These are phyloP conservation scores for Sparidentex hasta DNA, from an alignment of 2,797 vertebrate genomes.

Conservation along the genomic window DNA sequence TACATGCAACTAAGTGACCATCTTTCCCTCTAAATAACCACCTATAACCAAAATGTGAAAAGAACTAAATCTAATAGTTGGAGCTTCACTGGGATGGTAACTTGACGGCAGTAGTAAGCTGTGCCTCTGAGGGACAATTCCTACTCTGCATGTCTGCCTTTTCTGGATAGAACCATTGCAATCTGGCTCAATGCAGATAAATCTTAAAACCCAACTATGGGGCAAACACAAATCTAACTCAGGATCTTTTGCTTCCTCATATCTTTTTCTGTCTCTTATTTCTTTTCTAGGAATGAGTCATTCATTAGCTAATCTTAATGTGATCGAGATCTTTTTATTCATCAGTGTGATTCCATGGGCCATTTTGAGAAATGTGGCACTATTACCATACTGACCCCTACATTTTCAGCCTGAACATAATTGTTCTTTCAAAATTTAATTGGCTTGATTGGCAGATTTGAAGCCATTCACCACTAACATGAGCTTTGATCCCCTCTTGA, in stretches of 20 bases:
- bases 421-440: background rate
- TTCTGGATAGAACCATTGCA: conserved; percentile 45
- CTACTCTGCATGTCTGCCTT: conserved; percentile 40
- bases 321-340: background rate
- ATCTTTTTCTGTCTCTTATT: background rate
- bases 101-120: background rate
- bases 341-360: conserved; percentile 9
- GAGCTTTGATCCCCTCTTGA: conserved; percentile 29
- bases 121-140: conserved; percentile 17
- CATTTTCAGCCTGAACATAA: background rate
- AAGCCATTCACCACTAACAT: background rate
- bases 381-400: background rate
- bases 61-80: background rate
- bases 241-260: conserved; percentile 8
- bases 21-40: background rate
- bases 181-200: conserved; percentile 17
- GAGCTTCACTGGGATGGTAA: background rate
- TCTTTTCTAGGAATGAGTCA: conserved; percentile 1
- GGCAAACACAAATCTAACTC: conserved; percentile 14
- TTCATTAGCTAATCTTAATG: background rate
- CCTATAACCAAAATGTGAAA: conserved; percentile 4
- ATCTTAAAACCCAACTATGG: conserved; percentile 5
- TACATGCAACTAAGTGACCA: too few species aligned
- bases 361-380: background rate
- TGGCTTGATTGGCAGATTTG: conserved; percentile 8